Percentiles rank a stretch among this genome's conserved stretches.
Evolutionary conservation across 1,140 invertebrate species (phyloP).

Genomic region (Manduca sexta): DNA sequence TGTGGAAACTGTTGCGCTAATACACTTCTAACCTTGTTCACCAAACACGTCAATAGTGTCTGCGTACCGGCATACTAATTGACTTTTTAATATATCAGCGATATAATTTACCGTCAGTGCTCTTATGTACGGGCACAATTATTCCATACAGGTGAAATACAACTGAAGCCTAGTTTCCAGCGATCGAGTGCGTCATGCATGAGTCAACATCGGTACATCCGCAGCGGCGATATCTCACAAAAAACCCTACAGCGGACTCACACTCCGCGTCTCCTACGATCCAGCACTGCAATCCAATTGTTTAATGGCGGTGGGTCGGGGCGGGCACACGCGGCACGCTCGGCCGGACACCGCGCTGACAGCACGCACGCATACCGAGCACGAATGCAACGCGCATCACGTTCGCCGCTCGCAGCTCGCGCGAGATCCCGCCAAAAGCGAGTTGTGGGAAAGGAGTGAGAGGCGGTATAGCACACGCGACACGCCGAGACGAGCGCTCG

Average conservation of each 20-base stretch:
- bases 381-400: slow-evolving; percentile 51
- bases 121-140: too few species aligned
- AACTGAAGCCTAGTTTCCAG: slow-evolving; percentile 12
- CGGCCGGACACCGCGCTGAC: slow-evolving; percentile 28
- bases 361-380: slow-evolving; percentile 49
- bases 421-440: slow-evolving; percentile 66
- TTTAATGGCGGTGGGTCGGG: slow-evolving; percentile 37
- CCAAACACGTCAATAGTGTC: too few species aligned
- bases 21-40: too few species aligned
- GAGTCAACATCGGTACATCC: slow-evolving; percentile 66
- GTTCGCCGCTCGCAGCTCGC: slow-evolving; percentile 41
- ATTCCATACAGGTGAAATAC: too few species aligned
- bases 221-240: slow-evolving; percentile 48
- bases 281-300: slow-evolving; percentile 71
- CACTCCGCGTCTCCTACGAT: slow-evolving; percentile 45
- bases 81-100: too few species aligned
- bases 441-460: slow-evolving; percentile 30
- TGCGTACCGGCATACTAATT: too few species aligned
- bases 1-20: too few species aligned
- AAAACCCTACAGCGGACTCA: slow-evolving; percentile 33
- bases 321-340: slow-evolving; percentile 14
- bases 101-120: too few species aligned
- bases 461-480: slow-evolving; percentile 2
- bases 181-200: slow-evolving; percentile 67
- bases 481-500: slow-evolving; percentile 29